Conservation (phyloP, 2,113 vertebrate genomes). For the Chunga burmeisteri region DNA sequence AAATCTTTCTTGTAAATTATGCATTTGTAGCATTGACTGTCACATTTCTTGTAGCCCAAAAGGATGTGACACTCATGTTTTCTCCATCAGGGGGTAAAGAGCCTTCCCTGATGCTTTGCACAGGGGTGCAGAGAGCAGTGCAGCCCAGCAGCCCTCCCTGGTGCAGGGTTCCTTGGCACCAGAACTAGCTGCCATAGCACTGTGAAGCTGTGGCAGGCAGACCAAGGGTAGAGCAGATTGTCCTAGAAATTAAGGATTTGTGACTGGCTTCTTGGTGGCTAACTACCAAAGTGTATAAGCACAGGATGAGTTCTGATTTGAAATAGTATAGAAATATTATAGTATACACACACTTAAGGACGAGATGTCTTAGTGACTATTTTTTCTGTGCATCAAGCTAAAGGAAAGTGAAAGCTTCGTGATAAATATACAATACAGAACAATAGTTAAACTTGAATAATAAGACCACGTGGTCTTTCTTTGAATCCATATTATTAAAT, state of each 20-base stretch:
- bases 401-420: not conserved
- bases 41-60: not conserved
- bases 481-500: not conserved
- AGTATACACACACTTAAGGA: too few relatives aligned
- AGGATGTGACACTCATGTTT: not conserved
- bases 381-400: not conserved
- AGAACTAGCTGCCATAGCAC: not conserved
- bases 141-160: not conserved
- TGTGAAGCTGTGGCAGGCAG: not conserved
- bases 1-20: not conserved
- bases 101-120: not conserved
- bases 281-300: not conserved
- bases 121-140: not conserved
- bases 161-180: not conserved
- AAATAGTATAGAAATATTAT: not conserved
- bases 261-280: not conserved
- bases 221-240: not conserved
- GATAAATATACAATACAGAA: not conserved
- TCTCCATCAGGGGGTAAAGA: not conserved
- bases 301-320: fast-evolving
- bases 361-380: not conserved
- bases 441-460: not conserved
- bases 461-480: not conserved
- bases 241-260: not conserved
- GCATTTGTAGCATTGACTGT: not conserved